These are phyloP conservation scores for Drosophila ogumai DNA, from an alignment of 1,140 invertebrate species.

Conservation along the genomic window DNA sequence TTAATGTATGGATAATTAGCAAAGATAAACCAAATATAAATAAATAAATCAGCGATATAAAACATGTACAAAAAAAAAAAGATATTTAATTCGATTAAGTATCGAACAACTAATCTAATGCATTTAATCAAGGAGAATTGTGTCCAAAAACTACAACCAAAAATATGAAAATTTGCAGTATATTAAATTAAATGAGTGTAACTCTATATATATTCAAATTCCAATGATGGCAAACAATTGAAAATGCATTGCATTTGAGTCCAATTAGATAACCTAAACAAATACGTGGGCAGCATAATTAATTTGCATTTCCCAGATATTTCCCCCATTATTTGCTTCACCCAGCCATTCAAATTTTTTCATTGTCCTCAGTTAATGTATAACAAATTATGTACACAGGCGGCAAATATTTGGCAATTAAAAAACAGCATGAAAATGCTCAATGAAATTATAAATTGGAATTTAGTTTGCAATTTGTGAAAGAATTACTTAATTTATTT, in stretches of 20 bases:
- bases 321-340: constrained; percentile 16
- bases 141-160: too few species aligned
- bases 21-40: neutral
- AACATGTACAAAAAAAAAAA: neutral
- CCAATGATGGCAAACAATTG: constrained; percentile 35
- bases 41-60: neutral
- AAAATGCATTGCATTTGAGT: constrained; percentile 46
- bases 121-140: constrained; percentile 2
- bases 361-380: constrained; percentile 40
- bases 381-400: constrained; percentile 41
- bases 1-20: neutral
- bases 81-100: constrained; percentile 20
- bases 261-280: constrained; percentile 73
- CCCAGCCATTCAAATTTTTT: neutral
- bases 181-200: constrained; percentile 54
- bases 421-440: constrained; percentile 17
- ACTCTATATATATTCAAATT: constrained; percentile 33
- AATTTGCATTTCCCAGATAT: constrained; percentile 65
- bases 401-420: constrained; percentile 55
- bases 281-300: constrained; percentile 64
- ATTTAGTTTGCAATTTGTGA: neutral
- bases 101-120: constrained; percentile 5
- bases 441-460: constrained; percentile 35
- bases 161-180: constrained; percentile 19
- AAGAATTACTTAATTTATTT: constrained; percentile 26